Evolutionary conservation across 2,797 vertebrate species (phyloP), one percentile per base, ranked within the genome.

Genomic region (Dryobates pubescens): DNA sequence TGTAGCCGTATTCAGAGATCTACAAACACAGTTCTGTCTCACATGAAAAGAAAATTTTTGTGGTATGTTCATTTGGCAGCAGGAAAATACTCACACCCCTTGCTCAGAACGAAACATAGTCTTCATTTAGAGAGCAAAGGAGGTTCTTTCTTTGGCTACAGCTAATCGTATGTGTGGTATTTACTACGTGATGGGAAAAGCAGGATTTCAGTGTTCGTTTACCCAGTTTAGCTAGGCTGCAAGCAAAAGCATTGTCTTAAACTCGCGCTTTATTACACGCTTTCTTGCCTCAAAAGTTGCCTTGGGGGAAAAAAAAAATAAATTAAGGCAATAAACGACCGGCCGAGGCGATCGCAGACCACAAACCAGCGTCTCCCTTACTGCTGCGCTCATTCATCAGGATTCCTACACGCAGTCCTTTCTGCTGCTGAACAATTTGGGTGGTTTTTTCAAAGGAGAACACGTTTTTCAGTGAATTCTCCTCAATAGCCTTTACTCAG

Each of bases 61-160:
- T 23, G 94, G 94, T 75, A 49, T 19, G 70, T 87, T 92, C 92
- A 74, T 93, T 93, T 91, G 93, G 92, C 93, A 88, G 70, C 41
- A 86, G 72, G 86, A 92, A 96, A 94, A 91, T 57, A 82, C 88
- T 96, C 89, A 93, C 95, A 96, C 90, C 74, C 93, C 57, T 68
- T 24, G 49, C 86, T 86, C 86, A 26, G 75, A 89, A 76, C 23
- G 86, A 93, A 94, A 96, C 89, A 94, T 51, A 81, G 90, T 86
- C 67, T 77, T 91, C 94, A 81, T 96, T 96, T 96, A 92, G 70
- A 68, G 93, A 80, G 89, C 72, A 94, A 94, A 96, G 92, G 87
- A 67, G 82, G 95, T 53, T 88, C 93, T 88, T 97, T 96, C 94
- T 92, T 91, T 74, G 90, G 64, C 73, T 91, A 54, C 72, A 86